Evolutionary conservation across 2,797 vertebrate species (phyloP).

Genomic region (Leuciscus waleckii): DNA sequence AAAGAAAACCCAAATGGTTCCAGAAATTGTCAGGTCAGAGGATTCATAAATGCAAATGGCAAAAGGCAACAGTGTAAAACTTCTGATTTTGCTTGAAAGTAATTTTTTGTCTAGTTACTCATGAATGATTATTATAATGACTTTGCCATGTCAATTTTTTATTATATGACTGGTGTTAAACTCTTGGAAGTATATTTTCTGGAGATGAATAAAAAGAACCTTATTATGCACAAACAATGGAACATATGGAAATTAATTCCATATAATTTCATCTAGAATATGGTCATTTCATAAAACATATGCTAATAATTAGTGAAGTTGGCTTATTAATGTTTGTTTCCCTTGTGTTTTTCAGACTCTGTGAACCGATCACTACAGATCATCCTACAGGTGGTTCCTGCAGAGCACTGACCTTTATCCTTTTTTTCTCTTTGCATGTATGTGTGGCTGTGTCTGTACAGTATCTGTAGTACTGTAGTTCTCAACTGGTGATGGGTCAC

Average conservation of each 20-base stretch:
- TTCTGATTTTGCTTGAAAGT: conserved; percentile 13
- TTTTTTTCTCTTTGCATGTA: conserved; percentile 2
- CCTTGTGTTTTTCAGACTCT: conserved; percentile 75
- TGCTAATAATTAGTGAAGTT: not conserved
- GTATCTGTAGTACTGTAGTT: not conserved
- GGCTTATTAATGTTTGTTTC: conserved; percentile 29
- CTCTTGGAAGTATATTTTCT: not conserved
- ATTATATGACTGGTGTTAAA: not conserved
- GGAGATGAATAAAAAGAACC: not conserved
- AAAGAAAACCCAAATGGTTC: conserved; percentile 82
- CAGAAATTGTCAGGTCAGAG: conserved; percentile 71
- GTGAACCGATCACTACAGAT: conserved; percentile 87
- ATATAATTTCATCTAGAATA: not conserved
- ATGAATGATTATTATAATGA: conserved; percentile 10
- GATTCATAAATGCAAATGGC: not conserved
- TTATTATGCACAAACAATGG: not conserved
- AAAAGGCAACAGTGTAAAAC: not conserved
- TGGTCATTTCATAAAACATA: not conserved
- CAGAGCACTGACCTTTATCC: conserved; percentile 72
- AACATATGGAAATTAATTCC: not conserved
- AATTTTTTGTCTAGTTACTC: not conserved
- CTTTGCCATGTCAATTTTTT: not conserved
- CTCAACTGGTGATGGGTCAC: not conserved
- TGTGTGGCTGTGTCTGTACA: not conserved
- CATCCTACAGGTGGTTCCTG: conserved; percentile 89